phyloP scores from a whole-genome alignment of 2,113 vertebrate genomes.

The Pituophis catenifer region DNA sequence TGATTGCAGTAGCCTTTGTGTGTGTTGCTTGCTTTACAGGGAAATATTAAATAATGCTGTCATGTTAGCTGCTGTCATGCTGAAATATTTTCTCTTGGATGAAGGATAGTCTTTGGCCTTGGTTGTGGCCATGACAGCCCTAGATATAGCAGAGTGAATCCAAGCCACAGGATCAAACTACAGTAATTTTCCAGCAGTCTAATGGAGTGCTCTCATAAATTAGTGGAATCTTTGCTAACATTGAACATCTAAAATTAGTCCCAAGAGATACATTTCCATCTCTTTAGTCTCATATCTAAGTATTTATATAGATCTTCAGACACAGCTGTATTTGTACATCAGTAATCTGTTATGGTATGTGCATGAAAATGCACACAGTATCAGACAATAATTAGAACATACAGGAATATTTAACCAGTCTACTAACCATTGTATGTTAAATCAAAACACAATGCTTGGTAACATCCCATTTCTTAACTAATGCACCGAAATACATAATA shows the following conservation, averaged over 20 bases:
- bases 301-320: no score
- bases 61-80: neutral
- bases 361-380: neutral
- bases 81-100: neutral
- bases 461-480: neutral
- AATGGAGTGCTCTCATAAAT: neutral
- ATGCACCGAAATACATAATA: neutral
- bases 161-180: neutral
- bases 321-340: neutral
- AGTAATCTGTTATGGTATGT: neutral
- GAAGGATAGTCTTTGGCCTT: neutral
- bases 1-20: neutral
- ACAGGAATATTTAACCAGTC: neutral
- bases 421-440: neutral
- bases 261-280: neutral
- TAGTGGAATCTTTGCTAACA: neutral
- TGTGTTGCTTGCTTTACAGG: neutral
- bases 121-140: neutral
- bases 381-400: neutral
- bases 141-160: neutral
- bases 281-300: neutral
- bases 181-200: neutral
- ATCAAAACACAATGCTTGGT: neutral
- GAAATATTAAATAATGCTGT: neutral
- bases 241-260: neutral